Evolutionary conservation across 2,888 invertebrate genomes (phyloP).

Genomic region (Ypsolopha scabrella): DNA sequence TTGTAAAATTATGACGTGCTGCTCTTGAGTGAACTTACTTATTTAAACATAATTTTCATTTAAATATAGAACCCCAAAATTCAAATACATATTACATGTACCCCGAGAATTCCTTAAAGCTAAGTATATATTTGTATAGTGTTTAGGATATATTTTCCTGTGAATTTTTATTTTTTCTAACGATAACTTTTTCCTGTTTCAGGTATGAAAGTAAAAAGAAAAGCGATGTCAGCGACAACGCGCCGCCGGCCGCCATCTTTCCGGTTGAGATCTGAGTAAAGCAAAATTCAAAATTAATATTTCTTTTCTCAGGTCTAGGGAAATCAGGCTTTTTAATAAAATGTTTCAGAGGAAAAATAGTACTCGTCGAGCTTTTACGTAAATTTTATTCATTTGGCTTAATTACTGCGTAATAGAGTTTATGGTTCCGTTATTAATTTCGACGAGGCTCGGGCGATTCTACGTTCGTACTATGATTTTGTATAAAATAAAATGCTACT

Average conservation of each 20-base stretch:
- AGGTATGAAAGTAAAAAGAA: neutral
- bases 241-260: neutral
- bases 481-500: neutral
- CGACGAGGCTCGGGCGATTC: slow-evolving; percentile 6
- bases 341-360: slow-evolving; percentile 33
- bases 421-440: slow-evolving; percentile 51
- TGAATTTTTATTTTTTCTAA: neutral
- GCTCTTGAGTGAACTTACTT: no score
- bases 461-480: neutral
- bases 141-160: no score
- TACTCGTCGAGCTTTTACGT: slow-evolving; percentile 30
- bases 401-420: slow-evolving; percentile 54
- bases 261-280: no score
- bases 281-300: slow-evolving; percentile 1
- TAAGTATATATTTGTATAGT: no score
- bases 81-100: no score
- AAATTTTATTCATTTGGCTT: slow-evolving; percentile 55
- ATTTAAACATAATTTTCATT: no score
- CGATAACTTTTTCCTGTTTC: neutral
- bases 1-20: no score
- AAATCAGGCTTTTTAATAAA: slow-evolving; percentile 12
- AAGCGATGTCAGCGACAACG: neutral
- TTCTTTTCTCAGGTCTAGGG: neutral
- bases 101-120: no score
- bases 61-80: no score